Evolutionary conservation across 2,888 invertebrate species (phyloP), one percentile per base, ranked within the genome.

Genomic region (Drosophila maculinotata): DNA sequence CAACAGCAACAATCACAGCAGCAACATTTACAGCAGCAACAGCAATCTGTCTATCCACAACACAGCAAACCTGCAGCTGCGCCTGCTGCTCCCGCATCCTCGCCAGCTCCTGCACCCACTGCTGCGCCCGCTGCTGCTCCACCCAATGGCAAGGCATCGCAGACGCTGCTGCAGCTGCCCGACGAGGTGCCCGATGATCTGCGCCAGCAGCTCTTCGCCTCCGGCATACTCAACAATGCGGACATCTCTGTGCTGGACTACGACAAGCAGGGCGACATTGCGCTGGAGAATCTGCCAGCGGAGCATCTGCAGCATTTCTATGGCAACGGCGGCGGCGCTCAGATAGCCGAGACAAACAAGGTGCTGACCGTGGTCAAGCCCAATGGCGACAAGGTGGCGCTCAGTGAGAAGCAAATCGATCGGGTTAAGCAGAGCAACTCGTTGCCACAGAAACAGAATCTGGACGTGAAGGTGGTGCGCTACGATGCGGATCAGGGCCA

Each of bases 121-220:
- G n/a, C 44, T 0, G 15, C 38, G 8, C 45, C 76, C 12, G 57
- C 80, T 0, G 28, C 73, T 0, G 28, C 73, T 1, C 30, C 66
- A 1, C 59, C 82, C 8, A 76, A 64, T 75, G 68, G 87, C 58
- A 70, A 89, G 53, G 69, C 88, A 38, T 75, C 90, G 3, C 84
- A 91, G 53, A 83, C 82, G 4, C 62, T 88, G 7, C 93, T 94
- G 73, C 92, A 93, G 76, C 92, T 97, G 38, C 97, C 97, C 9
- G 97, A 96, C 82, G 97, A 97, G 92, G 97, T 97, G 5, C 97
- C 97, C 3, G 97, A 96, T 73, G 97, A 97, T 80, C 93, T 97
- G 41, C 93, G 97, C 35, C 94, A 96, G 88, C 97, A 97, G 84
- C 92, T 97, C 4, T 91, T 97, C 41, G 95, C 95, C 45, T 97